Evolutionary conservation across 37 sponge, comb jelly and placozoan species (phyloP).

Genomic region (Amphimedon queenslandica): DNA sequence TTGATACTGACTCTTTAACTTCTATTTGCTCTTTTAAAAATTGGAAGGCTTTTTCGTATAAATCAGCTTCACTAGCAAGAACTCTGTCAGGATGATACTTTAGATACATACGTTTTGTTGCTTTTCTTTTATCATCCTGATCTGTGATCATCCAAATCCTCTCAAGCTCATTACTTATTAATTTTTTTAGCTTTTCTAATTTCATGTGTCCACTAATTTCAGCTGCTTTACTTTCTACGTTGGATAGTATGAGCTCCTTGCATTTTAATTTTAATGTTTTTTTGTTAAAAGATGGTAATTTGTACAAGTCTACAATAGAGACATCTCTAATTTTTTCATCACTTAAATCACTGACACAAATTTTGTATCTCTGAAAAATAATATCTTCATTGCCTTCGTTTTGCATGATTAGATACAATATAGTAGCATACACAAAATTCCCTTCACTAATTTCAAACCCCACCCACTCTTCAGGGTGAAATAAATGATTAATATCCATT

Average conservation of each 20-base stretch:
- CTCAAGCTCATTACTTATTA: neutral
- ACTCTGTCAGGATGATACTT: neutral
- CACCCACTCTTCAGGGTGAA: too few relatives aligned
- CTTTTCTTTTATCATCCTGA: neutral
- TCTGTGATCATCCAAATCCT: neutral
- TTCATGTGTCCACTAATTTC: neutral
- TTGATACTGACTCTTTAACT: too few relatives aligned
- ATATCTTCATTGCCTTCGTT: too few relatives aligned
- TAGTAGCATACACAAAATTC: too few relatives aligned
- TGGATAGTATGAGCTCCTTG: neutral
- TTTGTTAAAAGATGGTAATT: neutral
- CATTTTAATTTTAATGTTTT: neutral
- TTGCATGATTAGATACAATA: too few relatives aligned
- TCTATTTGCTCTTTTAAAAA: too few relatives aligned
- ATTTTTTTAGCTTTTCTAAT: neutral
- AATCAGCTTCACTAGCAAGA: neutral
- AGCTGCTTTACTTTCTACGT: neutral
- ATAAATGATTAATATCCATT: too few relatives aligned
- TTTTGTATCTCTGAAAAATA: too few relatives aligned
- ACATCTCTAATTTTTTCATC: neutral
- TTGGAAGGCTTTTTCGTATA: neutral
- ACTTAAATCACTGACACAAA: neutral
- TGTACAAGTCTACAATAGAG: neutral
- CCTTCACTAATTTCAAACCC: too few relatives aligned
- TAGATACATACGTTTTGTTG: neutral